Conservation (phyloP, 1,140 invertebrate genomes). For the Dreissena rostriformis region DNA sequence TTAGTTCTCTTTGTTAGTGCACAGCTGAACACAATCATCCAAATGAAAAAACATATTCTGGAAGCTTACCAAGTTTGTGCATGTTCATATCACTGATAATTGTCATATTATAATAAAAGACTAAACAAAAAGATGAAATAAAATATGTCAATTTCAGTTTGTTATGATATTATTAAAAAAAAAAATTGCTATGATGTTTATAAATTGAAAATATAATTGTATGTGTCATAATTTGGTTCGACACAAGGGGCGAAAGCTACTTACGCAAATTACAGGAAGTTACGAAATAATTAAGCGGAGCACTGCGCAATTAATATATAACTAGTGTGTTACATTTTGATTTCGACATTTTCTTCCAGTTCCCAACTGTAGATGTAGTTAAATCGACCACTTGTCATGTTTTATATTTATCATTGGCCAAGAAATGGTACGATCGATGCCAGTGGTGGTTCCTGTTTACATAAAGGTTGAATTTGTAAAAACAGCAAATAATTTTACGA, state of each 20-base stretch:
- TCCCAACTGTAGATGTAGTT: constrained; percentile 93
- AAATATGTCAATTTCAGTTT: neutral
- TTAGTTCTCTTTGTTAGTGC: no score
- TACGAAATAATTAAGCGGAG: neutral
- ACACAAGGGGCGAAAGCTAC: neutral
- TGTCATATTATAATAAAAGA: no score
- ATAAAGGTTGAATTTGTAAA: no score
- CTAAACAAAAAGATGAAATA: no score
- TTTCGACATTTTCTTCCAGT: constrained; percentile 91
- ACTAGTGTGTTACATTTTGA: constrained; percentile 91
- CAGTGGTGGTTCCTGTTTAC: no score
- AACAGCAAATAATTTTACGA: no score
- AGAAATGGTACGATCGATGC: neutral
- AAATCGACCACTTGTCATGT: constrained; percentile 68
- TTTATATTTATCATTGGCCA: neutral
- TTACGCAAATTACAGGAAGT: neutral
- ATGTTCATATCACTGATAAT: no score
- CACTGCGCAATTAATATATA: neutral
- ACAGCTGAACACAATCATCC: no score
- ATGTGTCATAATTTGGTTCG: neutral
- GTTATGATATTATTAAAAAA: neutral
- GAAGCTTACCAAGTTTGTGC: no score
- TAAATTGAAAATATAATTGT: no score
- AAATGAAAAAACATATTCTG: no score
- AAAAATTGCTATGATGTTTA: neutral